These are phyloP conservation scores for Nylanderia fulva DNA, from an alignment of 1,140 invertebrate species.

Conservation along the genomic window DNA sequence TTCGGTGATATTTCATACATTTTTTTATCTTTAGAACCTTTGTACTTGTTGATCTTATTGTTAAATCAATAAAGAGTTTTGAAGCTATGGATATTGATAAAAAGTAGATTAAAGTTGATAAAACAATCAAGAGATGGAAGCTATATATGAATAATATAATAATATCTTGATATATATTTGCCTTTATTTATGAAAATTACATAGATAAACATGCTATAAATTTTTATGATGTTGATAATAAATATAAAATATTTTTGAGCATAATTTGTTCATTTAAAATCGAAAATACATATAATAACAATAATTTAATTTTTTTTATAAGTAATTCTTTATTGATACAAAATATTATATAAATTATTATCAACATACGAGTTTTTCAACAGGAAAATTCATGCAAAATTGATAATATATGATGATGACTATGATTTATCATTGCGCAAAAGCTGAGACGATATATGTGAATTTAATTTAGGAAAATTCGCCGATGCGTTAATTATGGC, in stretches of 20 bases:
- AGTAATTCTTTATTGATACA: background rate
- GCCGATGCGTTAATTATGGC: constrained; percentile 14
- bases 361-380: background rate
- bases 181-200: background rate
- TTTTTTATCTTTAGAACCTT: background rate
- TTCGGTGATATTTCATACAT: background rate
- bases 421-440: constrained; percentile 1
- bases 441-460: background rate
- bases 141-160: background rate
- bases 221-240: background rate
- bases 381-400: background rate
- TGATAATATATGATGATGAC: background rate
- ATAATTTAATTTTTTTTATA: background rate
- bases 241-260: background rate
- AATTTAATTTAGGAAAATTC: constrained; percentile 44
- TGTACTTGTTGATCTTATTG: background rate
- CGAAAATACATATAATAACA: background rate
- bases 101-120: constrained; percentile 2
- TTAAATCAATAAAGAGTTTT: background rate
- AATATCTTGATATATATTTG: background rate
- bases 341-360: background rate
- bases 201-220: background rate
- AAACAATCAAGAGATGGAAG: background rate
- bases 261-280: background rate
- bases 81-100: background rate